These are phyloP conservation scores for Avahi laniger DNA, from an alignment of 2,797 vertebrate species.

Conservation along the genomic window DNA sequence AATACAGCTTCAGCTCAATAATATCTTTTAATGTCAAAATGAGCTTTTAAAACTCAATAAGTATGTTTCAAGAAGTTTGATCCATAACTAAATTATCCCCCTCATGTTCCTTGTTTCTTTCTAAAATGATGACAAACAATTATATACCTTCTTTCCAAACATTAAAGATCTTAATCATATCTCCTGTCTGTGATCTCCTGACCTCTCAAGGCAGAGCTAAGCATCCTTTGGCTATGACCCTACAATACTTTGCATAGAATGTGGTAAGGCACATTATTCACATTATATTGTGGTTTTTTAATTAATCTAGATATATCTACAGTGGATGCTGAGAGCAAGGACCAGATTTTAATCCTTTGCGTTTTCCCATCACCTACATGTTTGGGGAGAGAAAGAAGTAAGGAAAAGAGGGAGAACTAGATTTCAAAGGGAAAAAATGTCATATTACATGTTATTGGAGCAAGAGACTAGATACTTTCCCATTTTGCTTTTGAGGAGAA, in stretches of 20 bases:
- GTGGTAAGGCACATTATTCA: neutral
- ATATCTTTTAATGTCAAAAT: neutral
- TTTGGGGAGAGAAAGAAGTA: neutral
- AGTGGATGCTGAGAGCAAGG: neutral
- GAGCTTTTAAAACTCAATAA: neutral
- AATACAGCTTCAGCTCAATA: neutral
- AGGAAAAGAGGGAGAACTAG: neutral
- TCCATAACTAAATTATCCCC: neutral
- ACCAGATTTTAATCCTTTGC: neutral
- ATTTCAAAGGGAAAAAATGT: neutral
- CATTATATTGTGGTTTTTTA: neutral
- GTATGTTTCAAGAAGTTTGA: neutral
- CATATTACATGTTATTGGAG: neutral
- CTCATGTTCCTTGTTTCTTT: neutral
- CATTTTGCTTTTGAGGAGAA: constrained; percentile 2
- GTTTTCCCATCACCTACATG: neutral
- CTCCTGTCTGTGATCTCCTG: neutral
- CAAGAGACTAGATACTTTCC: neutral
- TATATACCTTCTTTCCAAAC: neutral
- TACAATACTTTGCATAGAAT: neutral
- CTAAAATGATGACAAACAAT: neutral
- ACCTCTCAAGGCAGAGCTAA: neutral
- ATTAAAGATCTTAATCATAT: neutral
- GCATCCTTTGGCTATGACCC: neutral
- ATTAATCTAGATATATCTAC: neutral